Percentiles rank a stretch among this genome's conserved stretches.
phyloP scores from a whole-genome alignment of 2,113 vertebrate genomes.

The Centrocercus urophasianus region DNA sequence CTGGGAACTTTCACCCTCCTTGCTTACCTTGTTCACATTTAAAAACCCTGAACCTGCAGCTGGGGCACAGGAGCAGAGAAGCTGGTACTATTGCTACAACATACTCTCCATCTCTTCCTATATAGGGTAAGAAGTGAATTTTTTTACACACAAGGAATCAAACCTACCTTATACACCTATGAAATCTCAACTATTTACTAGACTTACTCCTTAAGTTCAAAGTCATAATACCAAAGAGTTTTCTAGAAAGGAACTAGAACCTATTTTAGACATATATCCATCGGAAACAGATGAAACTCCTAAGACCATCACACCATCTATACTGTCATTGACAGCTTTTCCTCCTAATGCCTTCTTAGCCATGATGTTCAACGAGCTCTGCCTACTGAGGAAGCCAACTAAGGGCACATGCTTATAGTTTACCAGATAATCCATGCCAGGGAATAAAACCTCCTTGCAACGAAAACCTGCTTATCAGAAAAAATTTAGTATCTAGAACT shows the following conservation, averaged over 20 bases:
- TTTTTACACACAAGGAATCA: not conserved
- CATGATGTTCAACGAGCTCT: not conserved
- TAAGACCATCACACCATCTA: not conserved
- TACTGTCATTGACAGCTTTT: not conserved
- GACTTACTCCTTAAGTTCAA: not conserved
- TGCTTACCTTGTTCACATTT: not conserved
- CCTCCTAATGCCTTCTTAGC: not conserved
- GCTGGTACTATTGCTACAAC: not conserved
- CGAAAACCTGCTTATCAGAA: not conserved
- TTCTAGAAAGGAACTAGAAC: not conserved
- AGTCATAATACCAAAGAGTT: not conserved
- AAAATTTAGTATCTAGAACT: not conserved
- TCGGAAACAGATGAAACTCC: not conserved
- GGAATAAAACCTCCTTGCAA: not conserved
- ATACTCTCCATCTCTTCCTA: not conserved
- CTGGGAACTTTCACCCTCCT: not conserved
- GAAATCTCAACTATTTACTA: not conserved
- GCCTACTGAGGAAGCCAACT: not conserved
- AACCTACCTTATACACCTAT: not conserved
- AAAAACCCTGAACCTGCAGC: not conserved
- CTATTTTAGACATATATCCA: not conserved
- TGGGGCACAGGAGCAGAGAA: not conserved
- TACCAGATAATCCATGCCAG: not conserved
- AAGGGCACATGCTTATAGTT: not conserved
- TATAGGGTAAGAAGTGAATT: not conserved